phyloP scores from a whole-genome alignment of 2,797 vertebrate genomes.

The Muraenolepis orangiensis region DNA sequence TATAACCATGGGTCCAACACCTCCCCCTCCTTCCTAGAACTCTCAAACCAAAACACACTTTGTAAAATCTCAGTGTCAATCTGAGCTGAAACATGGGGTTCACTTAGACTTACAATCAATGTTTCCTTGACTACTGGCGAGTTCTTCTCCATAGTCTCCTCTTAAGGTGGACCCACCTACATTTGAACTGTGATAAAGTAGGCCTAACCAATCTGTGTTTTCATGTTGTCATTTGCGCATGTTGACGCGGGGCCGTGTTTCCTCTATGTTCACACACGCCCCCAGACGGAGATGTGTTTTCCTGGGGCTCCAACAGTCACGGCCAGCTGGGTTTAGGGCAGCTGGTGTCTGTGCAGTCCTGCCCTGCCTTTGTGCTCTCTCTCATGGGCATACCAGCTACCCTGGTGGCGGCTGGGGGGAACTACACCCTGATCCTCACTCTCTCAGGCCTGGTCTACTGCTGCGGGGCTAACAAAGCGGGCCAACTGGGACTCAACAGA shows the following conservation, averaged over 20 bases:
- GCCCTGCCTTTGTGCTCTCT: conserved; percentile 55
- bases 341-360: conserved; percentile 11
- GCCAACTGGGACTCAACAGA: conserved; percentile 82
- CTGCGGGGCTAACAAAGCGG: conserved; percentile 82
- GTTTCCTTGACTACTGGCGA: not conserved
- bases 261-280: not conserved
- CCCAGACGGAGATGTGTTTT: conserved; percentile 81
- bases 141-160: no score
- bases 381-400: conserved; percentile 79
- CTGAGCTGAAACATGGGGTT: not conserved
- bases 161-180: no score
- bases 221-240: not conserved
- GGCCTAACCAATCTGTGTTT: not conserved
- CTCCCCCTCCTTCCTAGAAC: no score
- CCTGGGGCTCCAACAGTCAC: conserved; percentile 83
- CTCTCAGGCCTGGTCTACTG: conserved; percentile 82
- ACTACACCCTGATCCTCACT: conserved; percentile 79
- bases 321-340: conserved; percentile 84
- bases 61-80: no score
- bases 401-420: conserved; percentile 79
- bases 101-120: not conserved
- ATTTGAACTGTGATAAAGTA: not conserved
- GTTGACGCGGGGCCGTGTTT: not conserved
- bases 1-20: no score
- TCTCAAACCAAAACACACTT: no score